Base-by-base conservation (phyloP, 2,113 vertebrate genomes). In the Tachysurus vachellii region DNA sequence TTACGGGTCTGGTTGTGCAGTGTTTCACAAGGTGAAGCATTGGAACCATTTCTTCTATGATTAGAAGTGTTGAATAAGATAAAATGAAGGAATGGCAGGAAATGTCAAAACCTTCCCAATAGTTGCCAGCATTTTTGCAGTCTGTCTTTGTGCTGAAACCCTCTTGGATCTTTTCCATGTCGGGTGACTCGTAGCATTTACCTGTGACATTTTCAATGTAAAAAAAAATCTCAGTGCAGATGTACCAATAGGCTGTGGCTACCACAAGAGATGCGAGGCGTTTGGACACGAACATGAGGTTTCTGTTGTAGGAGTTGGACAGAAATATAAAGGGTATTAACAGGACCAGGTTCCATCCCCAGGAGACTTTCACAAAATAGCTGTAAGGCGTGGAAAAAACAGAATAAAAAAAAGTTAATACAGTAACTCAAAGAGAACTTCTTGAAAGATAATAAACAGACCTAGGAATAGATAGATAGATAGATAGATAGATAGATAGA, bases 11-110 rank as follows among this genome's bases (percentile, higher is more conserved):
- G 16, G 85, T 21, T 71, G 7, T 66, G 91, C 7, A 94, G 89
- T 0, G 88, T n/a, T 28, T 84, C 59, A 0, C 83, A 86, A 97
- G 66, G 10, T 89, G 92, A 0, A 92, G 93, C 94, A 98, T 95
- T 31, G 97, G 95, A 0, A 94, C 94, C 75, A 95, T 95, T 61
- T 99, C 98, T 88, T 99, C 98, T 88, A 96, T 77, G 6, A 99
- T 99, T 90, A 98, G 93, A 71, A 99, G 96, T 0, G 96, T 89
- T 0, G 97, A 99, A 93, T 97, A 99, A 0, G 96, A 87, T 87
- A 99, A 96, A 86, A 99, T 96, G 87, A 99, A 99, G 81, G 95
- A 97, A 93, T 99, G 98, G 14, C 98, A 98, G 0, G 98, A 99
- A 91, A 99, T 98, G 94, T 99, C 98, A 1, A 95, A 97, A 81